Evolutionary conservation across 92 coral and sea anemone genomes (phyloP), one percentile per base, ranked within the genome.

Genomic region (Phenganax marumi): DNA sequence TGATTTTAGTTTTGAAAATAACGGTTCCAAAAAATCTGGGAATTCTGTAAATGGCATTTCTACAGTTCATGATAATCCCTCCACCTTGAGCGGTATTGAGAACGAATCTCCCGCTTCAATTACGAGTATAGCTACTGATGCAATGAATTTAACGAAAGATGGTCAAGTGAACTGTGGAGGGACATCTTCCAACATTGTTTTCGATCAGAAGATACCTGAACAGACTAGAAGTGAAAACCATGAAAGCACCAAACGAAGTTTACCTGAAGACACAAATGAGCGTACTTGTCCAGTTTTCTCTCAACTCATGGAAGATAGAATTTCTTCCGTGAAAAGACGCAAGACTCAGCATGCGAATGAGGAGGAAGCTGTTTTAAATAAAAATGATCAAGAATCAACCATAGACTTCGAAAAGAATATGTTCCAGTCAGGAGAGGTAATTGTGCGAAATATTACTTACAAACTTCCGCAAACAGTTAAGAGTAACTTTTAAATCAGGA

Each of bases 251-350:
- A 76, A 54, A 25, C 49, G 50, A 24, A 55, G 21, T 46, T 19
- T 46, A 48, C 57, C 26, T 5, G 73, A 78, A 21, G 52, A 62
- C 12, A 56, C 69, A 24, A 61, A 23, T 56, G 63, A 12, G 51
- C 18, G 0, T 7, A n/a, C 65, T 53, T 21, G n/a, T 55, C 51
- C 23, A 39, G 49, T 21, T 76, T 54, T 56, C 23, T 76, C 68
- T 12, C 68, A 76, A 24, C 47, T 22, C 8, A 72, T 12, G 47
- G 24, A 17, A 13, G 56, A 62, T 39, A 16, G 23, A 47, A n/a
- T 13, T 48, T 60, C 73, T 63, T 53, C 83, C 2, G 58, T 57
- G 22, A 78, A 78, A 52, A 78, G 52, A 52, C 83, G 73, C 61
- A 78, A 78, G 68, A 78, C 73, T 8, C 65, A 62, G n/a, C 60